These are phyloP conservation scores for Drosophila willistoni DNA, from an alignment of 1,140 invertebrate genomes.

Conservation along the genomic window DNA sequence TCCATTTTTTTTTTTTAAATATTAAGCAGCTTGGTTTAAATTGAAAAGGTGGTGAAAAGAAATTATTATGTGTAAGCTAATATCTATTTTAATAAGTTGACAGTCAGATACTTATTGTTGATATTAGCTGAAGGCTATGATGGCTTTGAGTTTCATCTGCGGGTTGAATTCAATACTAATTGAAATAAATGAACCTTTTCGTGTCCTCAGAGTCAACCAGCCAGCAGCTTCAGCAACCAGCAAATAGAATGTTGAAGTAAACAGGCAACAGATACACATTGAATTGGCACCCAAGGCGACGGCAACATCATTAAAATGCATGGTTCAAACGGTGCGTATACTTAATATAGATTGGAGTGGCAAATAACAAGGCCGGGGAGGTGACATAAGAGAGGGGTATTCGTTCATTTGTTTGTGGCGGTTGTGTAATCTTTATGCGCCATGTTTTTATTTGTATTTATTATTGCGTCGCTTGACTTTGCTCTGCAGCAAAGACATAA, in stretches of 20 bases:
- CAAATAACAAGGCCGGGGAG: not conserved
- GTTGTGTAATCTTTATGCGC: slow-evolving; percentile 71
- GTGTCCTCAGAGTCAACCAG: slow-evolving; percentile 45
- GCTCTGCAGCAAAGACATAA: slow-evolving; percentile 31
- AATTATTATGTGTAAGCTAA: slow-evolving; percentile 28
- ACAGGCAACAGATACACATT: slow-evolving; percentile 6
- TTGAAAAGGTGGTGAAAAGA: not conserved
- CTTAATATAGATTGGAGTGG: slow-evolving; percentile 71
- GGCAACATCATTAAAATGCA: slow-evolving; percentile 77
- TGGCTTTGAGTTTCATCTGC: slow-evolving; percentile 37
- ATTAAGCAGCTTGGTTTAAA: slow-evolving; percentile 9
- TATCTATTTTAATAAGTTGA: slow-evolving; percentile 42
- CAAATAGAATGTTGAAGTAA: slow-evolving; percentile 18
- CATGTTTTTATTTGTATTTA: slow-evolving; percentile 81
- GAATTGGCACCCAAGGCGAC: slow-evolving; percentile 47
- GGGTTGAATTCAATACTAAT: slow-evolving; percentile 66
- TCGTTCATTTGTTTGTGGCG: slow-evolving; percentile 45
- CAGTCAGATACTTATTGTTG: slow-evolving; percentile 32
- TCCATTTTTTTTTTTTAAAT: slow-evolving; percentile 34
- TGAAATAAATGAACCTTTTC: slow-evolving; percentile 78
- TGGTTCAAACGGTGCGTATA: slow-evolving; percentile 77
- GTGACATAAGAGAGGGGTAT: not conserved
- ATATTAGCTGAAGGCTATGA: slow-evolving; percentile 21
- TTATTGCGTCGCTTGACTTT: slow-evolving; percentile 63
- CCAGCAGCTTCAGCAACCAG: not conserved